A percentile compares a stretch with the other conserved stretches of the same genome.
These are phyloP conservation scores for Dendrocopos noguchii DNA, from an alignment of 2,113 vertebrate genomes.

Conservation along the genomic window DNA sequence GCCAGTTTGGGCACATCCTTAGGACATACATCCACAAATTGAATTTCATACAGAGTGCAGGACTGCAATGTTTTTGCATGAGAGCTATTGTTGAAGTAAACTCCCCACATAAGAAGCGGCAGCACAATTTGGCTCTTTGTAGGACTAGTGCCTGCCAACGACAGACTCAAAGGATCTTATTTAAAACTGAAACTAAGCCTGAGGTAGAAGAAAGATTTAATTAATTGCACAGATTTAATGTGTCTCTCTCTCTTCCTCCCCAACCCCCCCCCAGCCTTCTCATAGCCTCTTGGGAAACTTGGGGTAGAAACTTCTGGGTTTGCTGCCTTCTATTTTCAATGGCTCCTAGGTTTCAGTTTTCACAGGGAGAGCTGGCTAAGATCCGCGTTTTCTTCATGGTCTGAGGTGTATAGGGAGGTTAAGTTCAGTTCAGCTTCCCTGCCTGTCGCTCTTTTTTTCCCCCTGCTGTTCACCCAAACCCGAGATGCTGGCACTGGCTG, in stretches of 20 bases:
- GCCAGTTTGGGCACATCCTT: background rate
- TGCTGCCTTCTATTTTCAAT: background rate
- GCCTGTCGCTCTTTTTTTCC: accelerated
- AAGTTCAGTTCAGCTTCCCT: background rate
- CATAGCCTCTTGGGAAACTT: background rate
- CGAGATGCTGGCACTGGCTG: constrained; percentile 21
- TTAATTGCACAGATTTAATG: background rate
- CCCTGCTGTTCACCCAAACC: background rate
- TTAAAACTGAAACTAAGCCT: background rate
- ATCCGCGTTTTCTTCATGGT: background rate
- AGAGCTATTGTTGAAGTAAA: background rate
- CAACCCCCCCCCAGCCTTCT: background rate
- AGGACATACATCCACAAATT: background rate
- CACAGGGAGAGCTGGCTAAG: background rate
- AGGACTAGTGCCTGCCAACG: background rate
- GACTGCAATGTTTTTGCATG: background rate
- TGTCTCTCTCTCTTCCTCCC: background rate
- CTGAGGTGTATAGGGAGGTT: background rate
- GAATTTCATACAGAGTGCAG: background rate
- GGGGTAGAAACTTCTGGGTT: accelerated
- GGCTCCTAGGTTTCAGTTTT: background rate
- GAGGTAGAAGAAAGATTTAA: background rate
- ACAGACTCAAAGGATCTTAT: background rate
- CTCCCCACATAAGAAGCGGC: background rate
- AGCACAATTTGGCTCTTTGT: background rate